Base-by-base conservation (phyloP, 53 echinoderm and acorn worm genomes). In the Paelopatides confundens region DNA sequence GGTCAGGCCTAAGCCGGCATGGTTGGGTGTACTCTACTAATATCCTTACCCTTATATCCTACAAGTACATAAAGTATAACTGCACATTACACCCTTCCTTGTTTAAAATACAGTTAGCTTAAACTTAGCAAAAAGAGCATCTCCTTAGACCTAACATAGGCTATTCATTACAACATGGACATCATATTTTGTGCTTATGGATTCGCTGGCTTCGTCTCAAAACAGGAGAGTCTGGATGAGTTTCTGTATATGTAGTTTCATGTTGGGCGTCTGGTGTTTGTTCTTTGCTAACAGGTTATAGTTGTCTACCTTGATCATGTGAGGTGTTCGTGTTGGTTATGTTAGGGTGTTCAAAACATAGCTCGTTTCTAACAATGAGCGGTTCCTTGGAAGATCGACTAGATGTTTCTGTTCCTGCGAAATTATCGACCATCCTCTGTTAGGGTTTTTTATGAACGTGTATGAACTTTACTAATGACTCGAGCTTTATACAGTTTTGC, bases 381-480 rank as follows among this genome's bases (percentile, higher is more conserved):
- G 51, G 78, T 46, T 77, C 78, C 28, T 48, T 51, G 21, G 52
- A 31, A 1, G 9, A 28, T 2, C 78, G 21, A 2, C 47, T 49
- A 24, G 85, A 86, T 71, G n/a, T 64, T 76, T 32, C 91, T 82
- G 58, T 91, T 91, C 15, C 87, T 85, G 5, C 71, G 85, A 81
- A 85, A 91, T 69, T 81, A 82, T 3, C 65, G 63, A 62, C 94
- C 91, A 34, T 82, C 65, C 29, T 93, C 94, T 0, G 86, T 91
- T 46, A 40, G 49, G 31, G 86, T 82, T 78, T 86, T 89, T 76
- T 91, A 91, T 3, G 91, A 94, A 33, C 89, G 58, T 48, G 70
- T 65, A 5, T 63, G 30, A 17, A 89, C 71, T 52, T 71, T 52
- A 18, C 29, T 29, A 21, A 83, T 58, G 62, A 69, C 23, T 54